A percentile compares a stretch with the other conserved stretches of the same genome.
Conservation (phyloP, 2,113 vertebrate genomes). For the Promerops cafer region DNA sequence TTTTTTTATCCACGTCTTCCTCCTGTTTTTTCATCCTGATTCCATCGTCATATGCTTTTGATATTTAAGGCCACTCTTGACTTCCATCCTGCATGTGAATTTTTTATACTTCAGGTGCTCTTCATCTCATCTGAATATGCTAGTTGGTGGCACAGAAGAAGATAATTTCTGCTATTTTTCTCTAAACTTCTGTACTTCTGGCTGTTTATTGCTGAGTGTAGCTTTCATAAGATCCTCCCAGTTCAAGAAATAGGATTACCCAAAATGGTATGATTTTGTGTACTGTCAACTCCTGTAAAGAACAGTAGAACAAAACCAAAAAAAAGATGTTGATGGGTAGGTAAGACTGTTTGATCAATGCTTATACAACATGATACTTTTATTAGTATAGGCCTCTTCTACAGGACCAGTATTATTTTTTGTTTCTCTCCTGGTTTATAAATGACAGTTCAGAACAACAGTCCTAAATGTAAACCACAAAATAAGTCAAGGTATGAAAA, state of each 20-base stretch:
- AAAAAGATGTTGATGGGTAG: not conserved
- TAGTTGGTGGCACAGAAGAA: not conserved
- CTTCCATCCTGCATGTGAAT: not conserved
- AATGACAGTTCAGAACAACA: not conserved
- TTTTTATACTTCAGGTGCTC: not conserved
- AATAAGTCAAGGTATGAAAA: not conserved
- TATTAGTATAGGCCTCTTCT: not conserved
- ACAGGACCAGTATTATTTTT: not conserved
- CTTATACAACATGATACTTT: not conserved
- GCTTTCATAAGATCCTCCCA: not conserved
- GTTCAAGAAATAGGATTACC: not conserved
- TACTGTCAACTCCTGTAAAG: not conserved
- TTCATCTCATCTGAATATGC: conserved; percentile 24
- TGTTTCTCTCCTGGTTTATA: not conserved
- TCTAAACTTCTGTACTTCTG: not conserved
- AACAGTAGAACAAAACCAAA: not conserved
- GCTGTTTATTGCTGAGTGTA: not conserved
- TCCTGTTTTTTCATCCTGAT: not conserved
- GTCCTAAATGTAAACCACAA: not conserved
- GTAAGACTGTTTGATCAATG: not conserved
- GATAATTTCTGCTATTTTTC: conserved; percentile 15
- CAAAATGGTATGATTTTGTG: not conserved
- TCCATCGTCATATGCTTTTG: not conserved
- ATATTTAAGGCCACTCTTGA: conserved; percentile 22
- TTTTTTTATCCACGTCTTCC: conserved; percentile 16